These are phyloP conservation scores for Hemicordylus capensis DNA, from an alignment of 2,113 vertebrate genomes.

Conservation along the genomic window DNA sequence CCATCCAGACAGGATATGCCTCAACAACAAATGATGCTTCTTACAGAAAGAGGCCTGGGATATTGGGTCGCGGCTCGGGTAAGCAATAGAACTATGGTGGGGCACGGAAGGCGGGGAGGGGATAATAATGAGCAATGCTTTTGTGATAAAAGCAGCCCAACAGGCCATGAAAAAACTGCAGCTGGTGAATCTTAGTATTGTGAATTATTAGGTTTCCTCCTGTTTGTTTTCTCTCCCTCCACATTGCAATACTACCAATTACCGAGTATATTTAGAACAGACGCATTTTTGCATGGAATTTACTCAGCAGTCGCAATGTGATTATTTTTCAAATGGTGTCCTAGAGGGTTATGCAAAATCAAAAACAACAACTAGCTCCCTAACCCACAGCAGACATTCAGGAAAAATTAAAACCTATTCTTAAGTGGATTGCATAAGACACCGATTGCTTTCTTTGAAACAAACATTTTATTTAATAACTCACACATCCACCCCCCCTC, in stretches of 20 bases:
- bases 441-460: conserved; percentile 42
- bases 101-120: too few relatives aligned
- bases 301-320: conserved; percentile 50
- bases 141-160: conserved; percentile 19
- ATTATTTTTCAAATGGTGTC: conserved; percentile 49
- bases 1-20: background rate
- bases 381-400: background rate
- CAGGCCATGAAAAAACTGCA: conserved; percentile 4
- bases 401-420: conserved; percentile 46
- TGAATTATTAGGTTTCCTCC: conserved; percentile 52
- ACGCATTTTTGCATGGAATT: conserved; percentile 47
- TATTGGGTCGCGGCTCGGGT: background rate
- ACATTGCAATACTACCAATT: conserved; percentile 49
- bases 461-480: conserved; percentile 57
- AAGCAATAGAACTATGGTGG: background rate
- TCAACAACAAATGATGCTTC: background rate
- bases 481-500: conserved; percentile 40
- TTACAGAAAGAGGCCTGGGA: background rate
- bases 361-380: conserved; percentile 47
- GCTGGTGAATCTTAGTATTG: conserved; percentile 36
- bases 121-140: background rate
- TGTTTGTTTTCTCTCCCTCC: conserved; percentile 62
- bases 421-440: conserved; percentile 38
- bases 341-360: conserved; percentile 52
- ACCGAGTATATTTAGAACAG: conserved; percentile 52